These are phyloP conservation scores for Drosophila helvetica DNA, from an alignment of 2,888 invertebrate species.

Conservation along the genomic window DNA sequence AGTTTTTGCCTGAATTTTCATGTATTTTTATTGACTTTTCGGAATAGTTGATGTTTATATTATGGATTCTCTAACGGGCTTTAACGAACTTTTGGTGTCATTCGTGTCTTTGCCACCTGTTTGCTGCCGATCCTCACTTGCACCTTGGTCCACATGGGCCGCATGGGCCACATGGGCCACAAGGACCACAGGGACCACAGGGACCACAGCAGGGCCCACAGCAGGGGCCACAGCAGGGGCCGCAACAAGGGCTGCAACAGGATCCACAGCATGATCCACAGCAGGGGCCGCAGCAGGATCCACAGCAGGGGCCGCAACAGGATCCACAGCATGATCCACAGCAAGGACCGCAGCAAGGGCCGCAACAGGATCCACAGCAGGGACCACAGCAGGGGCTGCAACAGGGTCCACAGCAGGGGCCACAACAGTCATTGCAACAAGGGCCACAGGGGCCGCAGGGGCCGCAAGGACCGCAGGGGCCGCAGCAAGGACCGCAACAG, in stretches of 20 bases:
- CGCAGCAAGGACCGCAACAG: constrained; percentile 45
- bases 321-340: too few relatives aligned
- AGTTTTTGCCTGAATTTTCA: constrained; percentile 11
- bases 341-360: constrained; percentile 9
- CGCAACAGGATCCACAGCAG: constrained; percentile 13
- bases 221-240: constrained; percentile 27
- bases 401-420: constrained; percentile 47
- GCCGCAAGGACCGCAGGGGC: constrained; percentile 29
- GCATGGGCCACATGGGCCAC: constrained; percentile 27
- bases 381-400: constrained; percentile 48
- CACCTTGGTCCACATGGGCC: constrained; percentile 32
- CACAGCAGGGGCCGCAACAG: constrained; percentile 46
- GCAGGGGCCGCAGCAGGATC: constrained; percentile 50
- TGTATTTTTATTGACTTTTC: constrained; percentile 12
- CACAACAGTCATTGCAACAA: constrained; percentile 38
- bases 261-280: too few relatives aligned
- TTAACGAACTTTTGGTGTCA: constrained; percentile 31
- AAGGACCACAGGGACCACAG: not conserved
- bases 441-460: constrained; percentile 36
- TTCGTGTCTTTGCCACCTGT: constrained; percentile 20
- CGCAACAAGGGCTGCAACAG: constrained; percentile 28
- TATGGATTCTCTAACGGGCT: constrained; percentile 59
- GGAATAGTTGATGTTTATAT: constrained; percentile 9
- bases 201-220: constrained; percentile 33
- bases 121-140: constrained; percentile 28